Evolutionary conservation across 2,113 vertebrate genomes (phyloP), one percentile per base, ranked within the genome.

Genomic region (Dinomys branickii): DNA sequence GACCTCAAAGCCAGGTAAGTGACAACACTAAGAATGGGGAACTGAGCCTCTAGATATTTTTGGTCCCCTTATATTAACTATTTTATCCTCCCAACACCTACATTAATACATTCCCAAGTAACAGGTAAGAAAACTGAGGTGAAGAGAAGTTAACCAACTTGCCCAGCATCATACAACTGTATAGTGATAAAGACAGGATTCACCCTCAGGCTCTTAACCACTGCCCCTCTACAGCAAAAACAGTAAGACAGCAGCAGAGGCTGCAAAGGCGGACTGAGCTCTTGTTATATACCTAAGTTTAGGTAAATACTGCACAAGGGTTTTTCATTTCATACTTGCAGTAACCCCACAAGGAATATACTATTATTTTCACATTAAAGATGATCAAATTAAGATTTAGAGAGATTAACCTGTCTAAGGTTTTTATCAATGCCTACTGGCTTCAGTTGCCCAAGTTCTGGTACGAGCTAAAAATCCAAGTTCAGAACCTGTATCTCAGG

Each of bases 401-500:
- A 20, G 33, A 94, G 52, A 38, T 85, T 71, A 85, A 71, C 24
- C 54, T 88, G 59, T 13, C 85, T 80, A 81, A 85, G 54, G 71
- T 73, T 92, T 89, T 90, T 73, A 69, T 35, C 3, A 33, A 71
- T 47, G 71, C 16, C 52, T 54, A 59, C 33, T 61, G 50, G 78
- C 84, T 75, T 73, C 44, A 80, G 28, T n/a, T 38, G 35, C 59
- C 88, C 67, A 50, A 92, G 78, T 47, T 92, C n/a, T 63, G 33
- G 33, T 10, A 73, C 89, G 26, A 77, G 35, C 54, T 80, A 50
- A 47, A 94, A 87, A 41, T 24, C 47, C 20, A 12, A 84, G 71
- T 91, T 91, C 78, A 61, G 59, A 86, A 92, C 81, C 54, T 65
- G n/a, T n/a, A n/a, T n/a, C n/a, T n/a, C n/a, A n/a, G n/a, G n/a